These are phyloP conservation scores for Drosophila subobscura DNA, from an alignment of 1,140 invertebrate species.

Conservation along the genomic window DNA sequence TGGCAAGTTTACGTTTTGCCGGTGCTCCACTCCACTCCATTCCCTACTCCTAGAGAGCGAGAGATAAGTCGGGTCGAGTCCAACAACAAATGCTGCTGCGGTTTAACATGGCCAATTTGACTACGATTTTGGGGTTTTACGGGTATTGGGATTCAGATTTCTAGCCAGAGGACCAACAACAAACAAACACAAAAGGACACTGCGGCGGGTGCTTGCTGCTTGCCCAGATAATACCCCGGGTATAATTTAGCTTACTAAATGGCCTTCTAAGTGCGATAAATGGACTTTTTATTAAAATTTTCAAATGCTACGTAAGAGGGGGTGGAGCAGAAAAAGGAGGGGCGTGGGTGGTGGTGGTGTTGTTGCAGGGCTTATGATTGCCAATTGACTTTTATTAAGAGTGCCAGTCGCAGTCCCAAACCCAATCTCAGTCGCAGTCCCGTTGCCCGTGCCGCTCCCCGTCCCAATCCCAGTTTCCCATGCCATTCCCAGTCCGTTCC, in stretches of 20 bases:
- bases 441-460: neutral
- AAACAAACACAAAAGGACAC: neutral
- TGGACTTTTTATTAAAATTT: slow-evolving; percentile 79
- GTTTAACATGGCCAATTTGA: slow-evolving; percentile 81
- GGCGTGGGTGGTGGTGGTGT: neutral
- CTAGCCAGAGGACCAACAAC: slow-evolving; percentile 16
- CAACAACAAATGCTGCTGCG: slow-evolving; percentile 69
- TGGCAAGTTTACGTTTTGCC: slow-evolving; percentile 79
- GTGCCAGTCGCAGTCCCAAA: slow-evolving; percentile 13
- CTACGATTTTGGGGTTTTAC: slow-evolving; percentile 67
- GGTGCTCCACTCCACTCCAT: slow-evolving; percentile 32
- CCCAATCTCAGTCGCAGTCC: slow-evolving; percentile 8
- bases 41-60: slow-evolving; percentile 41
- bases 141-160: slow-evolving; percentile 38
- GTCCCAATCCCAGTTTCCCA: no score
- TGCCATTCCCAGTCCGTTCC: slow-evolving; percentile 12
- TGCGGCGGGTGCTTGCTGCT: neutral
- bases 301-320: slow-evolving; percentile 42
- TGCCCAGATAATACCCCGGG: slow-evolving; percentile 59
- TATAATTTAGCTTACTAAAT: slow-evolving; percentile 79
- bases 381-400: slow-evolving; percentile 78
- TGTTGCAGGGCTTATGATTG: slow-evolving; percentile 38
- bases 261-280: slow-evolving; percentile 79
- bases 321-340: neutral
- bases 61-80: slow-evolving; percentile 69